Base-by-base conservation (phyloP, 2,113 vertebrate species). In the Halichoerus grypus region DNA sequence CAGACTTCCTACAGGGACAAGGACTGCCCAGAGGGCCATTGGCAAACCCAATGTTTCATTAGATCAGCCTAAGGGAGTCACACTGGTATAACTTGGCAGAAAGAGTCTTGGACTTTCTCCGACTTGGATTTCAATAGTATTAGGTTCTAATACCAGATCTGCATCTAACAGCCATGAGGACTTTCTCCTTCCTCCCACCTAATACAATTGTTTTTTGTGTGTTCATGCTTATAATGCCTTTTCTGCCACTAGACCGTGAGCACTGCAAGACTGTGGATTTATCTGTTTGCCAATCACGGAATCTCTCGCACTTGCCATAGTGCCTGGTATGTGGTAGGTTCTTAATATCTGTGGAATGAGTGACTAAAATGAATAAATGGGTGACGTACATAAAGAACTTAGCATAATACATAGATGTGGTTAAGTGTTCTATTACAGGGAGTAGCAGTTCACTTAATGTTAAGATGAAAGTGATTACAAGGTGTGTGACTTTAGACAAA, bases 141-240 rank as follows among this genome's bases (percentile, higher is more conserved):
- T 77, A 59, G 13, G 19, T 82, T 95, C 67, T 87, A 72, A 83
- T 46, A n/a, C 22, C 53, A 96, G 24, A 46, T 84, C 86, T 84
- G 24, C 13, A 26, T n/a, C 49, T n/a, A 42, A 65, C 19, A 55
- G 59, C 81, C 14, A 16, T 4, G 36, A 83, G 36, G 33, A 61
- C 65, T 85, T 93, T 79, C 69, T 94, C 51, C 49, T 84, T 91
- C 65, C n/a, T 96, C 31, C 69, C 67, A 85, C 49, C 14, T 63
- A 46, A 81, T 69, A 39, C 24, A n/a, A 5, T 22, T 93, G 55
- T 67, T 88, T 74, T 59, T 90, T 85, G 42, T 67, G 71, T 53
- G 31, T 59, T 95, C 55, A 31, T 84, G 61, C 36, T 61, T 55
- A 81, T 39, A 67, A 71, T 33, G 39, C 39, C 55, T 87, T 93